Percentiles rank a stretch among this genome's conserved stretches.
These are phyloP conservation scores for Amblyraja radiata DNA, from an alignment of 2,797 vertebrate genomes.

Conservation along the genomic window DNA sequence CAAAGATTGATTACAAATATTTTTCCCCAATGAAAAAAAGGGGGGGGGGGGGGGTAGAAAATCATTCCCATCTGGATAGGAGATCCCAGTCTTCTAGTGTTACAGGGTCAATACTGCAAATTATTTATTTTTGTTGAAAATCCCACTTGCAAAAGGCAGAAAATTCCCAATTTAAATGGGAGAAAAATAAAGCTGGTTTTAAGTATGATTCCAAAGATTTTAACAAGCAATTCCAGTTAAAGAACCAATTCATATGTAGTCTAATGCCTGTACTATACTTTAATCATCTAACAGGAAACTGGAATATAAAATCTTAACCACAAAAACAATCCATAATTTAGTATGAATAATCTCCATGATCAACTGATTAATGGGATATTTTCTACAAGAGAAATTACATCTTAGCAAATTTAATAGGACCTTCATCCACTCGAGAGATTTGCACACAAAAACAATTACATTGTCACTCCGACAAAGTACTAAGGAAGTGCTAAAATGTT, in stretches of 20 bases:
- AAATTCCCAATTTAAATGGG: background rate
- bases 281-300: background rate
- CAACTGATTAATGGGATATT: background rate
- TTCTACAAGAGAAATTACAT: background rate
- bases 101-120: background rate
- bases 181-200: background rate
- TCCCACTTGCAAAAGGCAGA: background rate
- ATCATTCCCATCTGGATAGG: background rate
- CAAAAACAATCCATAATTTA: background rate
- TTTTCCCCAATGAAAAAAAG: background rate
- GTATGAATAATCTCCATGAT: background rate
- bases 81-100: background rate
- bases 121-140: background rate
- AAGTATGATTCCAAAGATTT: background rate
- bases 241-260: background rate
- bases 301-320: background rate
- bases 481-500: no score
- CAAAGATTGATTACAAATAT: background rate
- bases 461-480: no score
- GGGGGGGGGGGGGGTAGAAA: background rate
- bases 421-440: no score
- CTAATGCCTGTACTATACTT: background rate
- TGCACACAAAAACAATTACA: no score
- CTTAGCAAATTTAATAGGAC: background rate
- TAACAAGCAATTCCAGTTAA: background rate